A percentile compares a stretch with the other conserved stretches of the same genome.
phyloP scores from a whole-genome alignment of 1,140 invertebrate genomes.

The Calephelis nemesis region DNA sequence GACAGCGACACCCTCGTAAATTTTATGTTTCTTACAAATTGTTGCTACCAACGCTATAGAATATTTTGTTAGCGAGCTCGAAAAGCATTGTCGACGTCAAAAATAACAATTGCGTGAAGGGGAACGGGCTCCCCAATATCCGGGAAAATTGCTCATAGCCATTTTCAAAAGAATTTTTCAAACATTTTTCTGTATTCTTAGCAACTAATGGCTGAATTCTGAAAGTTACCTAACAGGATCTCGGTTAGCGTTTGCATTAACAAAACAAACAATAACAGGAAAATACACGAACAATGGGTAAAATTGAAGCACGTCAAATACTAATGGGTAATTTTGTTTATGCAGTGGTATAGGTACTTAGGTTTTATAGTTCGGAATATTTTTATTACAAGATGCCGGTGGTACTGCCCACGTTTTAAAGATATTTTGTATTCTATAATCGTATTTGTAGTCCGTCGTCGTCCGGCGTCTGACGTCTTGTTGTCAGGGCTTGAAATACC shows the following conservation, averaged over 20 bases:
- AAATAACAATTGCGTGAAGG: constrained; percentile 60
- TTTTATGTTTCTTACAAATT: constrained; percentile 23
- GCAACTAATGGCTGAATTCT: constrained; percentile 45
- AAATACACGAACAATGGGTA: constrained; percentile 2
- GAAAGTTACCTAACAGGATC: constrained; percentile 18
- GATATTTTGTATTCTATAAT: too few relatives aligned
- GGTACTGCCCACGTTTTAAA: too few relatives aligned
- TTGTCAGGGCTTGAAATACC: too few relatives aligned
- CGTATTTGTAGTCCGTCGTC: too few relatives aligned
- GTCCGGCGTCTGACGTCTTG: too few relatives aligned
- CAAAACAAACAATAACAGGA: constrained; percentile 14
- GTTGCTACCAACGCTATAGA: constrained; percentile 18
- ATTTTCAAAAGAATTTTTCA: constrained; percentile 49
- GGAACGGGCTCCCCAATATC: constrained; percentile 47
- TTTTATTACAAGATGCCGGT: too few relatives aligned
- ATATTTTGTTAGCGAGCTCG: constrained; percentile 35
- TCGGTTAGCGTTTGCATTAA: background rate
- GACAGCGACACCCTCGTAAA: constrained; percentile 29
- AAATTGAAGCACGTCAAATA: constrained; percentile 8
- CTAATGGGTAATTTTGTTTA: constrained; percentile 6
- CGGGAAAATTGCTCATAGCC: constrained; percentile 55
- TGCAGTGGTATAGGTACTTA: background rate
- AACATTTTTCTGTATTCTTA: constrained; percentile 27
- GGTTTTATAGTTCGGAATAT: background rate
- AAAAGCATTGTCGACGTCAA: constrained; percentile 35